phyloP scores from a whole-genome alignment of 2,113 vertebrate species.

The Nesogale talazaci region DNA sequence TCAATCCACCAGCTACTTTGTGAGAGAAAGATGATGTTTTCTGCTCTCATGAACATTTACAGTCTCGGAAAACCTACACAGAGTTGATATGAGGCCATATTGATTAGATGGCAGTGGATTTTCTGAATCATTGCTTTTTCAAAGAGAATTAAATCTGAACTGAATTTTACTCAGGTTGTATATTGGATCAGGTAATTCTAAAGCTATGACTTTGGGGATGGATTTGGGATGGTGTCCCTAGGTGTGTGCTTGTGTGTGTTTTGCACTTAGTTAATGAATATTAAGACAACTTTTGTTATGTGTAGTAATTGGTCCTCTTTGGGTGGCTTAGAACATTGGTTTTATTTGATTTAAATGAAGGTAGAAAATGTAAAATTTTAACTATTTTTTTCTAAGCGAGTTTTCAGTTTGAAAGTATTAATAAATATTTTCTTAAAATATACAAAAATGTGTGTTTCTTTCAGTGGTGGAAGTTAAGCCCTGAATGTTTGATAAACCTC shows the following conservation, averaged over 20 bases:
- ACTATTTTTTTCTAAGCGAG: slow-evolving; percentile 44
- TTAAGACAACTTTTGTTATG: neutral
- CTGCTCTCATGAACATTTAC: too few species aligned
- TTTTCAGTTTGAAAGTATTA: slow-evolving; percentile 42
- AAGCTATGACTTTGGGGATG: neutral
- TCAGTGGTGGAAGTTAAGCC: slow-evolving; percentile 35
- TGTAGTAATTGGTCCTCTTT: slow-evolving; percentile 37
- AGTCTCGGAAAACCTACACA: too few species aligned
- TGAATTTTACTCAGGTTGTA: slow-evolving; percentile 61
- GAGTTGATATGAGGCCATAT: too few species aligned
- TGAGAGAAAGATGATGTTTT: too few species aligned
- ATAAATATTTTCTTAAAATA: slow-evolving; percentile 63
- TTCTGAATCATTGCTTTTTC: neutral
- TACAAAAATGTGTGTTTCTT: slow-evolving; percentile 49
- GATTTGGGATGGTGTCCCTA: neutral
- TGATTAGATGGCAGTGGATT: too few species aligned
- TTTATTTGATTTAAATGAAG: slow-evolving; percentile 63
- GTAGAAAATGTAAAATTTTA: slow-evolving; percentile 32
- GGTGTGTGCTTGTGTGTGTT: neutral
- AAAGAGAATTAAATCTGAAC: slow-evolving; percentile 51
- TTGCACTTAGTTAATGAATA: neutral
- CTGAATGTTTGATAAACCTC: slow-evolving; percentile 45
- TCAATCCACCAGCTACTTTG: too few species aligned
- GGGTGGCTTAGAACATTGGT: slow-evolving; percentile 7
- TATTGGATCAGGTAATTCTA: slow-evolving; percentile 55